Percentiles rank a stretch among this genome's conserved stretches.
These are phyloP conservation scores for Icerya purchasi DNA, from an alignment of 2,888 invertebrate genomes.

Conservation along the genomic window DNA sequence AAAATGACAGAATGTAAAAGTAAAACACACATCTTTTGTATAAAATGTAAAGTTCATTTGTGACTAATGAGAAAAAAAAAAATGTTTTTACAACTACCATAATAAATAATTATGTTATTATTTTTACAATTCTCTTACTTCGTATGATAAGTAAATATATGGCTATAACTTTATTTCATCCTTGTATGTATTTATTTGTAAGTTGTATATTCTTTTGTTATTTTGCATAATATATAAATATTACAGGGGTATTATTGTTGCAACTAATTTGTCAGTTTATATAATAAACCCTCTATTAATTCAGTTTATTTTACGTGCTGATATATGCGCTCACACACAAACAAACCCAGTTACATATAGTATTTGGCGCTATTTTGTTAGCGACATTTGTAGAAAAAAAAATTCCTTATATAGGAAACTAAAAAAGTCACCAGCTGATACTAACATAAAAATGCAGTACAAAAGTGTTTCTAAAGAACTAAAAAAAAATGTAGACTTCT, in stretches of 20 bases:
- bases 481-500: too few relatives aligned
- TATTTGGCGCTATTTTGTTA: too few relatives aligned
- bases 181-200: background rate
- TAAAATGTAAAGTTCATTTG: background rate
- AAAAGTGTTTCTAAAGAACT: too few relatives aligned
- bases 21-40: background rate
- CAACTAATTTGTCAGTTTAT: background rate
- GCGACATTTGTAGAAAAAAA: too few relatives aligned
- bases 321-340: background rate
- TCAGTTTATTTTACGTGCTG: background rate
- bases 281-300: background rate
- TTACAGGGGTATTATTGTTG: background rate
- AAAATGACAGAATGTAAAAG: background rate
- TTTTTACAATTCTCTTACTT: background rate
- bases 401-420: too few relatives aligned
- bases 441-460: too few relatives aligned
- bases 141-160: too few relatives aligned
- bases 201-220: background rate
- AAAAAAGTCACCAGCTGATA: too few relatives aligned
- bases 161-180: background rate
- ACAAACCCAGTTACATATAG: background rate
- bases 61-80: background rate
- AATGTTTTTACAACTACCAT: background rate
- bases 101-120: background rate
- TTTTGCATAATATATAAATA: background rate